These are phyloP conservation scores for Leptestheria dahalacensis DNA, from an alignment of 1,140 invertebrate genomes.

Conservation along the genomic window DNA sequence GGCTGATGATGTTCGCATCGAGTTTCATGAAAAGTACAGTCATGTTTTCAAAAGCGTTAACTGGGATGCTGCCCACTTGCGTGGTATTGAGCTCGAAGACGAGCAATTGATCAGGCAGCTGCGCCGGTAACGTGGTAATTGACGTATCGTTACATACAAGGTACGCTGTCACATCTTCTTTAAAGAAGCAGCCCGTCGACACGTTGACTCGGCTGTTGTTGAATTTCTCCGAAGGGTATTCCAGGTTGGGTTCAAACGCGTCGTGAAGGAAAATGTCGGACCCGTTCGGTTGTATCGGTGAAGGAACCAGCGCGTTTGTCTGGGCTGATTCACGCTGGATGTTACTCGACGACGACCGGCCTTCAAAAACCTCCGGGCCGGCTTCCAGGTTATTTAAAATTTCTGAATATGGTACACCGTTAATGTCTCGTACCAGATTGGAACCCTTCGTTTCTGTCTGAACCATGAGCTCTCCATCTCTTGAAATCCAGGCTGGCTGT, in stretches of 20 bases:
- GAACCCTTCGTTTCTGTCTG: too few species aligned
- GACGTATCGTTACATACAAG: slow-evolving; percentile 4
- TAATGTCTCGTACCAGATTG: too few species aligned
- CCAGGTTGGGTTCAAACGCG: background rate
- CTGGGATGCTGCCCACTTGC: background rate
- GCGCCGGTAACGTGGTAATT: slow-evolving; percentile 4
- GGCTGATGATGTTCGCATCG: background rate
- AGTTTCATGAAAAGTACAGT: slow-evolving; percentile 4
- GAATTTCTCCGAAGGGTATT: background rate
- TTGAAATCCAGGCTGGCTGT: background rate
- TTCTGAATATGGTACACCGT: too few species aligned
- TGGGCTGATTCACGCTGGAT: too few species aligned
- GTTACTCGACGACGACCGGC: too few species aligned
- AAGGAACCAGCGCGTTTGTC: slow-evolving; percentile 12
- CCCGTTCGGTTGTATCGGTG: slow-evolving; percentile 5
- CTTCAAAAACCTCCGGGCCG: too few species aligned
- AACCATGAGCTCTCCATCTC: background rate
- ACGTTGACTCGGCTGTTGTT: background rate
- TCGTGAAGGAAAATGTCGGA: slow-evolving; percentile 14
- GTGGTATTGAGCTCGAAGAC: slow-evolving; percentile 12
- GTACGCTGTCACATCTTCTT: background rate
- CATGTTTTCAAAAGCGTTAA: background rate
- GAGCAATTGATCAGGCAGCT: slow-evolving; percentile 1
- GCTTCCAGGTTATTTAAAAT: too few species aligned
- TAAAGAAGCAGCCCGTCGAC: slow-evolving; percentile 8